Evolutionary conservation across 2,113 vertebrate genomes (phyloP).

Genomic region (Coryphaenoides rupestris): DNA sequence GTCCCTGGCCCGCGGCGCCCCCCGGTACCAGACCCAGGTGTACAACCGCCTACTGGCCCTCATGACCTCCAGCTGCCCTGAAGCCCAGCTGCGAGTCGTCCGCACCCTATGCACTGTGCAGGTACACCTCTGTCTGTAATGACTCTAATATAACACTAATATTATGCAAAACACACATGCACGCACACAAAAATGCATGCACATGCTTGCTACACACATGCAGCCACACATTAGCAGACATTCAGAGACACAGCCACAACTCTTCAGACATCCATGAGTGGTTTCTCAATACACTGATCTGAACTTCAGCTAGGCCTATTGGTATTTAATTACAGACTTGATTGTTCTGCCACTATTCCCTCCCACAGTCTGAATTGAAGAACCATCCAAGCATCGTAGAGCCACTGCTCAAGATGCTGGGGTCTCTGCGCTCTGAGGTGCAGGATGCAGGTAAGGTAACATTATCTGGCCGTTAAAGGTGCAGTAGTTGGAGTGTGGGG

Average conservation of each 20-base stretch:
- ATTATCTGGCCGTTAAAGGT: not conserved
- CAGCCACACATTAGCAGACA: too few relatives aligned
- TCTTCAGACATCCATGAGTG: too few relatives aligned
- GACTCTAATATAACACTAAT: not conserved
- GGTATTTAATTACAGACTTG: too few relatives aligned
- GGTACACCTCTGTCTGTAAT: constrained; percentile 59
- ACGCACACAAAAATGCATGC: not conserved
- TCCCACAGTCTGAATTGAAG: constrained; percentile 57
- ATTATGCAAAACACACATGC: not conserved
- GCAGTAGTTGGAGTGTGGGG: too few relatives aligned
- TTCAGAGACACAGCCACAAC: not conserved
- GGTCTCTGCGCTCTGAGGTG: constrained; percentile 70
- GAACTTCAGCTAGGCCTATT: too few relatives aligned
- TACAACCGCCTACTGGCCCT: constrained; percentile 76
- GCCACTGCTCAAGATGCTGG: constrained; percentile 65
- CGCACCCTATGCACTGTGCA: constrained; percentile 68
- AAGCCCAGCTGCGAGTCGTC: constrained; percentile 74
- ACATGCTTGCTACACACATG: too few relatives aligned
- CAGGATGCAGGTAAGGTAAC: constrained; percentile 73
- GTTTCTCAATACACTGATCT: too few relatives aligned
- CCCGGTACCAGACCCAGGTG: constrained; percentile 79
- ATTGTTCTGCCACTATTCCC: not conserved
- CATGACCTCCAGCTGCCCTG: constrained; percentile 64
- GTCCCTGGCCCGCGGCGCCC: constrained; percentile 73
- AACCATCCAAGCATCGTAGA: constrained; percentile 62